Base-by-base conservation (phyloP, 2,888 invertebrate genomes). In the Deilephila porcellus region DNA sequence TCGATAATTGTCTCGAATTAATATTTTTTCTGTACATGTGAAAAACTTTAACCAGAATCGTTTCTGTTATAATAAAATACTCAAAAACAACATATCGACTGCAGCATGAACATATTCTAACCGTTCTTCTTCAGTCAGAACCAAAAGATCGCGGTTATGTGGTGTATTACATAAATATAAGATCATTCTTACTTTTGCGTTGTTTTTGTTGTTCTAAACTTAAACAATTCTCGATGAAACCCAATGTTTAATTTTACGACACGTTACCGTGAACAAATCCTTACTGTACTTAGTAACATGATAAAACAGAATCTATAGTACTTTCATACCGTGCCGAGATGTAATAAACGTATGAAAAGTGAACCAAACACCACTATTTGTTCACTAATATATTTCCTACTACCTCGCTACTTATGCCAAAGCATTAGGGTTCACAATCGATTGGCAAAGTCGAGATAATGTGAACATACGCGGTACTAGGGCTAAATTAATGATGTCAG, bases 301-400 rank as follows among this genome's bases (percentile, higher is more conserved):
- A 91, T 91, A 91, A 88, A 91, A 84, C 80, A 71, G 84, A 88
- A 90, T 90, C 91, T 91, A 92, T 91, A 89, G 85, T 86, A 82
- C 87, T 89, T 88, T 89, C 85, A 85, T 90, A 88, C 87, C 91
- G 90, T 91, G 91, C 89, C 88, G 90, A 90, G 88, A 85, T 84
- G 88, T 89, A 91, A 92, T 92, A 92, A 93, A 89, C 88, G 89
- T 85, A 91, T 89, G 90, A 91, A 91, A 91, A 90, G 89, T 91
- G 90, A 88, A 89, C 83, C 85, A 83, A 83, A 79, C 82, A 81
- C 77, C 78, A 86, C 87, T 88, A 91, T 91, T 91, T 90, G 87
- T 91, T 86, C 82, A 84, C 82, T 78, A 79, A 76, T 81, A 71
- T 76, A 78, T 75, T 75, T 76, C 72, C 71, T 74, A 75, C 73